Conservation (phyloP, 2,888 invertebrate genomes). For the Polydesmus complanatus region DNA sequence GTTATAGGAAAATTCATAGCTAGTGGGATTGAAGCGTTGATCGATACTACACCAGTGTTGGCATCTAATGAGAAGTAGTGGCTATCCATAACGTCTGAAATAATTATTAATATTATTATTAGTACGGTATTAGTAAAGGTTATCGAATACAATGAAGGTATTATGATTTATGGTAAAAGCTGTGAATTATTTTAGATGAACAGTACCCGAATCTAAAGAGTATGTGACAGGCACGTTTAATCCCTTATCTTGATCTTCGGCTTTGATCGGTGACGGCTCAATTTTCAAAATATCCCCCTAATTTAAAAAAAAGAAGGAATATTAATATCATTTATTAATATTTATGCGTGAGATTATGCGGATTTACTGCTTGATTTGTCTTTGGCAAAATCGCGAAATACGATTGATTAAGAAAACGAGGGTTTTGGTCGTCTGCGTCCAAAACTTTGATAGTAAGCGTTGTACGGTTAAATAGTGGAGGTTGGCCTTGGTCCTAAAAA, state of each 20-base stretch:
- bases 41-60: slow-evolving; percentile 47
- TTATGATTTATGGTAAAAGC: not conserved
- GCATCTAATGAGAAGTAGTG: slow-evolving; percentile 48
- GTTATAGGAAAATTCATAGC: slow-evolving; percentile 43
- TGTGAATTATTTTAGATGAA: not conserved
- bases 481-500: slow-evolving; percentile 60
- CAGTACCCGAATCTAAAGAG: slow-evolving; percentile 42
- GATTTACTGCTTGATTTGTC: slow-evolving; percentile 18
- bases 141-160: not conserved
- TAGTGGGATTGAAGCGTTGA: slow-evolving; percentile 44
- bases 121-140: not conserved
- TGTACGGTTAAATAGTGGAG: slow-evolving; percentile 61
- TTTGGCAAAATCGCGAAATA: slow-evolving; percentile 53
- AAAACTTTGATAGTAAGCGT: slow-evolving; percentile 59
- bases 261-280: slow-evolving; percentile 22
- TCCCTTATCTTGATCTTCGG: slow-evolving; percentile 65
- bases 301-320: slow-evolving; percentile 9
- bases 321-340: not conserved
- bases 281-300: slow-evolving; percentile 47
- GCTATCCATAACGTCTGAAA: slow-evolving; percentile 45
- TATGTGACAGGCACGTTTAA: slow-evolving; percentile 60
- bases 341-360: not conserved
- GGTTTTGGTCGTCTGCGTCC: slow-evolving; percentile 86
- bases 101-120: not conserved
- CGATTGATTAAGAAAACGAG: slow-evolving; percentile 58